phyloP scores from a whole-genome alignment of 1,140 invertebrate species.

The Trichonephila inaurata region DNA sequence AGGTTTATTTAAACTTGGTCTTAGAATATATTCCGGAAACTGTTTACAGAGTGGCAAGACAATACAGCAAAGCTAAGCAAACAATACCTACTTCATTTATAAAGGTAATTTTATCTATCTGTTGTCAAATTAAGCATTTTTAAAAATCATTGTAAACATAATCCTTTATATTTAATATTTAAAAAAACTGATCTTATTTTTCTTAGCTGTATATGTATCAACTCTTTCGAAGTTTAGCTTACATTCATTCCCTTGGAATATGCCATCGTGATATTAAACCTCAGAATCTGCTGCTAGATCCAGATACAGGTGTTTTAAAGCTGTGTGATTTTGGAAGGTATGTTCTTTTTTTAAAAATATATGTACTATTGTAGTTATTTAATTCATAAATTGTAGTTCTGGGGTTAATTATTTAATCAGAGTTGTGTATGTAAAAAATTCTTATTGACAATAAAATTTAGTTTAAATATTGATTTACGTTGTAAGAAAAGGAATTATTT shows the following conservation, averaged over 20 bases:
- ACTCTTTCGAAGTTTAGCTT: constrained; percentile 98
- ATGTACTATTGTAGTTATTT: no score
- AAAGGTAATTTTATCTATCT: constrained; percentile 86
- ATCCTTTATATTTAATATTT: not conserved
- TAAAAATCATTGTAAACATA: not conserved
- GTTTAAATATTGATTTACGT: constrained; percentile 48
- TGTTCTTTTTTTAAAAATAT: not conserved
- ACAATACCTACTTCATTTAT: constrained; percentile 99
- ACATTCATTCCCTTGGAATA: constrained; percentile 99
- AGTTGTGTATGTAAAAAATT: no score
- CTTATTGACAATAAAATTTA: not conserved
- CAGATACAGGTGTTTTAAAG: constrained; percentile 98
- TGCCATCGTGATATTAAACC: constrained; percentile 99
- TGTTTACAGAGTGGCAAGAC: constrained; percentile 99
- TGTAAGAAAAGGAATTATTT: no score
- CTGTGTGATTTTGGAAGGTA: constrained; percentile 97
- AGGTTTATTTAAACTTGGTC: constrained; percentile 99
- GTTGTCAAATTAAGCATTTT: not conserved
- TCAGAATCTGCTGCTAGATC: constrained; percentile 98
- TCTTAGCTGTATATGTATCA: constrained; percentile 99
- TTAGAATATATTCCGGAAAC: constrained; percentile 99
- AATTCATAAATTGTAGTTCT: no score
- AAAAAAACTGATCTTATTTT: not conserved
- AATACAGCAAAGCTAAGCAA: constrained; percentile 98
- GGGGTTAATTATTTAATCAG: no score